These are phyloP conservation scores for Aratinga solstitialis DNA, from an alignment of 2,797 vertebrate species.

Conservation along the genomic window DNA sequence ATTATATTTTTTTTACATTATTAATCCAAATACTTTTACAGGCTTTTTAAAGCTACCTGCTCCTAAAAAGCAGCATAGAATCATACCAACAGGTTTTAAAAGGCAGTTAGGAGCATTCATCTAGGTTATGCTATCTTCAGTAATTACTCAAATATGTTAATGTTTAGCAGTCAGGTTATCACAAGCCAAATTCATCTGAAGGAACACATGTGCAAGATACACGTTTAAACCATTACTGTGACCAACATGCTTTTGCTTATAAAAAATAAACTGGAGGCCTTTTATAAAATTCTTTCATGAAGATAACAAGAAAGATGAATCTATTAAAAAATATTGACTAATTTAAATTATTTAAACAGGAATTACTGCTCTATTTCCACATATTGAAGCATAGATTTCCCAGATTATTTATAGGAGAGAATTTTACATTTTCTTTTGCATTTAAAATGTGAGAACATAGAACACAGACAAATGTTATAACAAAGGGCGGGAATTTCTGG, in stretches of 20 bases:
- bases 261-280: conserved; percentile 15
- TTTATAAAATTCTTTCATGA: neutral
- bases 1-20: neutral
- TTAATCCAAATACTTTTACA: neutral
- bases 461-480: conserved; percentile 5
- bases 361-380: neutral
- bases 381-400: conserved; percentile 34
- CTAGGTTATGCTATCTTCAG: neutral
- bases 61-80: neutral
- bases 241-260: neutral
- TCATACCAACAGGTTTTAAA: neutral
- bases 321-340: neutral
- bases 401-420: conserved; percentile 24
- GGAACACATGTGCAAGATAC: neutral
- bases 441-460: neutral
- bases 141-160: neutral
- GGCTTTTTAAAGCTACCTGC: neutral
- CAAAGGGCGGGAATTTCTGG: conserved; percentile 33
- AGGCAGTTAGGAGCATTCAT: neutral
- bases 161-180: neutral
- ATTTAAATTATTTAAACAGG: neutral
- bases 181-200: neutral
- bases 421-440: neutral
- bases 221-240: neutral
- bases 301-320: neutral